Evolutionary conservation across 2,888 invertebrate species (phyloP).

Genomic region (Nipponacmea schrenckii): DNA sequence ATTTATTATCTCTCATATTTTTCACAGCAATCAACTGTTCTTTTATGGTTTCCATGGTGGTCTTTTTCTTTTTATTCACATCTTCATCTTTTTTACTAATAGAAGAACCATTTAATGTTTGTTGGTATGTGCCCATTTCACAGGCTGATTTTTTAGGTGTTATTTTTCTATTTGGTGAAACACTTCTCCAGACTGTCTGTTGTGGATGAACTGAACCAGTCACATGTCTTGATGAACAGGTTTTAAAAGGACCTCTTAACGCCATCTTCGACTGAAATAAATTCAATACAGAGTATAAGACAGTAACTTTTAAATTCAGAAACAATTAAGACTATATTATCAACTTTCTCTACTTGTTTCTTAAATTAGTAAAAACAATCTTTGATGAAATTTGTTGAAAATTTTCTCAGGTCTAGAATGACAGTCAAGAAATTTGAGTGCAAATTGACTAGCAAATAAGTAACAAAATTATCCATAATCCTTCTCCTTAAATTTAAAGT

Average conservation of each 20-base stretch:
- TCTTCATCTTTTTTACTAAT: conserved; percentile 6
- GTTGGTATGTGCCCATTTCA: conserved; percentile 17
- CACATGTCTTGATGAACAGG: neutral
- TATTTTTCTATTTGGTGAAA: neutral
- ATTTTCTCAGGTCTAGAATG: too few relatives aligned
- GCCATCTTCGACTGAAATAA: neutral
- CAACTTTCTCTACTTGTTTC: too few relatives aligned
- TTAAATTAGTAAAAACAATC: too few relatives aligned
- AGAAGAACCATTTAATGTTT: conserved; percentile 13
- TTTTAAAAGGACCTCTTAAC: neutral
- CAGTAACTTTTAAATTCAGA: too few relatives aligned
- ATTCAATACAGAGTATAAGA: too few relatives aligned
- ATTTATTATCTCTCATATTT: conserved; percentile 12
- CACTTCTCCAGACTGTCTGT: neutral
- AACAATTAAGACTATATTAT: too few relatives aligned
- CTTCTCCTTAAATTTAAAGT: too few relatives aligned
- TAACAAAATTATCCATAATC: too few relatives aligned
- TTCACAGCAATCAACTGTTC: conserved; percentile 16
- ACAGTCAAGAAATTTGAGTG: too few relatives aligned
- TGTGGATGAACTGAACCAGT: neutral
- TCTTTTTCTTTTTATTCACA: conserved; percentile 1
- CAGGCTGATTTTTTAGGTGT: neutral
- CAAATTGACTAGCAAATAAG: too few relatives aligned
- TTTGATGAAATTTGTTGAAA: too few relatives aligned
- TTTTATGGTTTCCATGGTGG: conserved; percentile 15